These are phyloP conservation scores for Entosphenus tridentatus DNA, from an alignment of 2,113 vertebrate species.

Conservation along the genomic window DNA sequence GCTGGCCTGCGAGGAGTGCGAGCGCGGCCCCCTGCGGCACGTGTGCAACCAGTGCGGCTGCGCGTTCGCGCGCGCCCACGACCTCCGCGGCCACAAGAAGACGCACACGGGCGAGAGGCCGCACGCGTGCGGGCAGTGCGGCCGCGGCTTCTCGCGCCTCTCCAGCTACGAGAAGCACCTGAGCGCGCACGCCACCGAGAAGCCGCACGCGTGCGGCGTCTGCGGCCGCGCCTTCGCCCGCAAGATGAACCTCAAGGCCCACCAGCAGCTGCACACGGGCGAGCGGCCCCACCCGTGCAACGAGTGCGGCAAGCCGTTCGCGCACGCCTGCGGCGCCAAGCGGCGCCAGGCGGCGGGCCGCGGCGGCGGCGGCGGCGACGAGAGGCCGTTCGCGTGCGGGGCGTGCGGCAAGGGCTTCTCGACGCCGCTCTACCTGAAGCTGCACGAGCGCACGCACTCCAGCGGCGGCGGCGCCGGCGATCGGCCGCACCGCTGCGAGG, in stretches of 20 bases:
- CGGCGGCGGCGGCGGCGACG: not conserved
- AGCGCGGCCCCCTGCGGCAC: conserved; percentile 6
- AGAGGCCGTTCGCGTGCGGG: not conserved
- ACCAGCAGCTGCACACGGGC: not conserved
- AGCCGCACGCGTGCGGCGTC: not conserved
- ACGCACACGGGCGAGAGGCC: conserved; percentile 17
- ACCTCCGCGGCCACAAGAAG: conserved; percentile 16
- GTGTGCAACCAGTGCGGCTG: conserved; percentile 12
- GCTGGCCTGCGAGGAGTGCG: conserved; percentile 14
- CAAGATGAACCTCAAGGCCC: not conserved
- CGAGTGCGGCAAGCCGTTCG: not conserved
- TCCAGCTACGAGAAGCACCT: not conserved
- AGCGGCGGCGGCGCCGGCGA: not conserved
- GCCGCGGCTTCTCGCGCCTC: conserved; percentile 10
- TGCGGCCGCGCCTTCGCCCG: not conserved
- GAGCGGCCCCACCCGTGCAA: not conserved
- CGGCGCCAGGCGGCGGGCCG: not conserved
- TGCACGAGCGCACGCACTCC: not conserved
- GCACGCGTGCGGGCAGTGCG: conserved; percentile 10
- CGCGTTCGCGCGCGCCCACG: conserved; percentile 14
- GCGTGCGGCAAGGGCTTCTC: not conserved
- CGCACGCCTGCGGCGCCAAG: not conserved
- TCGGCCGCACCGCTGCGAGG: not conserved
- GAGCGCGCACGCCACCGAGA: not conserved
- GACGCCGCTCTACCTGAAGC: not conserved